These are phyloP conservation scores for Crenichthys baileyi DNA, from an alignment of 2,797 vertebrate genomes.

Conservation along the genomic window DNA sequence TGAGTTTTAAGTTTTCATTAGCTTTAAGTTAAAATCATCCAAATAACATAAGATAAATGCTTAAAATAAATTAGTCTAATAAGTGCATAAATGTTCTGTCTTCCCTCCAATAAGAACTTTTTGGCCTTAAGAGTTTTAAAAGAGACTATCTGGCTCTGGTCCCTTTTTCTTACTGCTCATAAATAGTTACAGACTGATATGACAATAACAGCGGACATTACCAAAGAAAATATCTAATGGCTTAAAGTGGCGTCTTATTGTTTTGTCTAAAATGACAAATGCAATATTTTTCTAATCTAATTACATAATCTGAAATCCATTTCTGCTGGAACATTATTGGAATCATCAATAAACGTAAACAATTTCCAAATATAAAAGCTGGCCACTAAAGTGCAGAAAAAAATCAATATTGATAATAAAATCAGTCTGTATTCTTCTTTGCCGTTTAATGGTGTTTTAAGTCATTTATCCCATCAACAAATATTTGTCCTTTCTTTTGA, in stretches of 20 bases:
- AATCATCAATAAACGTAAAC: background rate
- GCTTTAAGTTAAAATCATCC: background rate
- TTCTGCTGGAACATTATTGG: background rate
- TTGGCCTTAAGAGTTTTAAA: background rate
- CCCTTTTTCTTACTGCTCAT: background rate
- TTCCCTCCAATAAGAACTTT: background rate
- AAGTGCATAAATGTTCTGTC: background rate
- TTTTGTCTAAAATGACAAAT: background rate
- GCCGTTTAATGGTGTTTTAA: conserved; percentile 59
- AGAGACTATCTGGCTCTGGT: background rate
- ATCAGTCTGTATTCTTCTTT: background rate
- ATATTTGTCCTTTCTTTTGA: conserved; percentile 28
- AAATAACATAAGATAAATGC: background rate
- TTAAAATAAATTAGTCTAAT: background rate
- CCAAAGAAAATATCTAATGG: background rate
- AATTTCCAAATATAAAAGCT: background rate
- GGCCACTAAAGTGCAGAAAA: background rate
- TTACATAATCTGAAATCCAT: background rate
- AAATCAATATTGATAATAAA: conserved; percentile 12
- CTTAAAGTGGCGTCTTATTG: background rate
- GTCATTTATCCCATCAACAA: conserved; percentile 33
- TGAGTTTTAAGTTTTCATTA: background rate
- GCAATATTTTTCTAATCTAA: background rate
- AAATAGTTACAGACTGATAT: background rate
- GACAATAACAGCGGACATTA: background rate